Conservation (phyloP, 2,113 vertebrate genomes). For the Reinhardtius hippoglossoides region DNA sequence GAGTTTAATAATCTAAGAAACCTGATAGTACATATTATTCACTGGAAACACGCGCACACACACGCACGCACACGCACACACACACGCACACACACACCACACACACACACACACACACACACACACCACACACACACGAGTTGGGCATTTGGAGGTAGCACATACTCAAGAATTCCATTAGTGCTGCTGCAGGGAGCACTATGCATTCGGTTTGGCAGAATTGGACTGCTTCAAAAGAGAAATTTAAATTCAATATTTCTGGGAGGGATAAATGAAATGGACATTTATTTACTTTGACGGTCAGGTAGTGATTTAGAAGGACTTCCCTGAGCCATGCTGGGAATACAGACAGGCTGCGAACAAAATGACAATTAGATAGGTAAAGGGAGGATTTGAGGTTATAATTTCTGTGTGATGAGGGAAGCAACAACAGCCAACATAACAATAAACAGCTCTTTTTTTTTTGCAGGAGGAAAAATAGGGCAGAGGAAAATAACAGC, state of each 20-base stretch:
- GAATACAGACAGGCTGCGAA: slow-evolving; percentile 27
- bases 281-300: slow-evolving; percentile 55
- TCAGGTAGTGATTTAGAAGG: slow-evolving; percentile 40
- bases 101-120: slow-evolving; percentile 6
- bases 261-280: slow-evolving; percentile 57
- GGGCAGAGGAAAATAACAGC: slow-evolving; percentile 26
- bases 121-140: too few relatives aligned
- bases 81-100: neutral
- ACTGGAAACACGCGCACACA: slow-evolving; percentile 14
- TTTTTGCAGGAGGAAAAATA: slow-evolving; percentile 6
- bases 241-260: slow-evolving; percentile 62
- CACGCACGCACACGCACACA: slow-evolving; percentile 1
- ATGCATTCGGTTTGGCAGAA: slow-evolving; percentile 57
- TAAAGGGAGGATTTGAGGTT: slow-evolving; percentile 39
- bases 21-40: slow-evolving; percentile 44
- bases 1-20: slow-evolving; percentile 50
- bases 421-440: slow-evolving; percentile 25
- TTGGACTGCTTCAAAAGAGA: slow-evolving; percentile 61
- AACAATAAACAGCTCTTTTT: slow-evolving; percentile 9
- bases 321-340: slow-evolving; percentile 9
- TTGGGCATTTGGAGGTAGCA: slow-evolving; percentile 53
- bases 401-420: slow-evolving; percentile 53
- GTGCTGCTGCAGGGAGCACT: slow-evolving; percentile 37
- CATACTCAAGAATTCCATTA: slow-evolving; percentile 70
- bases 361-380: slow-evolving; percentile 49